These are phyloP conservation scores for Hylaeus volcanicus DNA, from an alignment of 1,140 invertebrate species.

Conservation along the genomic window DNA sequence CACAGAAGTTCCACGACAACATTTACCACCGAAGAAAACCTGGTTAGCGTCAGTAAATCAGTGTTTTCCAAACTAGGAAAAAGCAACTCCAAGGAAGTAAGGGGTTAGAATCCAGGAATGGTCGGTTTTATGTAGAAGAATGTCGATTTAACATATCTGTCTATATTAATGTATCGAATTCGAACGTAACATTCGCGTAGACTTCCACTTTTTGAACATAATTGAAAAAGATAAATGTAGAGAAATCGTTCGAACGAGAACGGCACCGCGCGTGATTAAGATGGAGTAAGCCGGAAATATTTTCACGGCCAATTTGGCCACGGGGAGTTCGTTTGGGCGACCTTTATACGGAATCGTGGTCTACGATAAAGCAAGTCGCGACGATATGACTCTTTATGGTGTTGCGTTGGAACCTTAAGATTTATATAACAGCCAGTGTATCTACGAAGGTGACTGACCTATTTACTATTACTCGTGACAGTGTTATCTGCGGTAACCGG, in stretches of 20 bases:
- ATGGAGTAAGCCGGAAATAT: not conserved
- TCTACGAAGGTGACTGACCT: conserved; percentile 54
- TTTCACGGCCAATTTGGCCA: not conserved
- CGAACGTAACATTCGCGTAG: too few relatives aligned
- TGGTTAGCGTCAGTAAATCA: not conserved
- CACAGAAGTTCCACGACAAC: not conserved
- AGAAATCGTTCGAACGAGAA: not conserved
- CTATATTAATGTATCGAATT: too few relatives aligned
- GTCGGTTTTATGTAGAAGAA: too few relatives aligned
- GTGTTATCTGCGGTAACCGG: conserved; percentile 48
- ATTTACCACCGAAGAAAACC: conserved; percentile 17
- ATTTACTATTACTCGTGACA: conserved; percentile 49
- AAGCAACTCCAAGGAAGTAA: too few relatives aligned
- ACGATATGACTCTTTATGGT: conserved; percentile 29
- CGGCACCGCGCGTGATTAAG: not conserved
- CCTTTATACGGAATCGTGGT: not conserved
- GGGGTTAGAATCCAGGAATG: too few relatives aligned
- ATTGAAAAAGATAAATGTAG: too few relatives aligned
- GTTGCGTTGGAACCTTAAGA: conserved; percentile 42
- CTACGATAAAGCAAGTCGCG: conserved; percentile 5
- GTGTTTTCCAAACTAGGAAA: too few relatives aligned
- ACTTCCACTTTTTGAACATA: too few relatives aligned
- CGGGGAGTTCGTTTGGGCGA: not conserved
- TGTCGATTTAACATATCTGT: too few relatives aligned
- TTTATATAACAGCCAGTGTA: conserved; percentile 51